These are phyloP conservation scores for Drosophila kanekoi DNA, from an alignment of 2,888 invertebrate species.

Conservation along the genomic window DNA sequence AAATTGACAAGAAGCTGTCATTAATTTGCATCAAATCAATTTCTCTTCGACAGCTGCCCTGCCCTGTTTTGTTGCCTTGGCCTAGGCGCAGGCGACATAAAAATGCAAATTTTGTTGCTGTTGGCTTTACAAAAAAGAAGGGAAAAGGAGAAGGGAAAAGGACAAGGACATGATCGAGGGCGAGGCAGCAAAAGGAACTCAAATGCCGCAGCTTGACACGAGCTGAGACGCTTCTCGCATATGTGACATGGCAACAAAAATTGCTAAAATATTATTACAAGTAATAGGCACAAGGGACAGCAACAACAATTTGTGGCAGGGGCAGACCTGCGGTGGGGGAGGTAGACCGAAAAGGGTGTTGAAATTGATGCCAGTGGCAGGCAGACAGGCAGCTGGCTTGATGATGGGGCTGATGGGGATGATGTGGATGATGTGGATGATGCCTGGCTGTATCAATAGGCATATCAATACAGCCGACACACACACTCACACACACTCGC, in stretches of 20 bases:
- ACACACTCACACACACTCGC: slow-evolving; percentile 9
- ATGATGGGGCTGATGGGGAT: slow-evolving; percentile 48
- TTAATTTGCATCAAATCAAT: slow-evolving; percentile 81
- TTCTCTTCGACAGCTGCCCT: slow-evolving; percentile 70
- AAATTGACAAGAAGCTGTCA: slow-evolving; percentile 78
- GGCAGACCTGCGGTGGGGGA: neutral
- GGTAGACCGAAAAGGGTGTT: slow-evolving; percentile 61
- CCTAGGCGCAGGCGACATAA: slow-evolving; percentile 59
- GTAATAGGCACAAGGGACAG: slow-evolving; percentile 67
- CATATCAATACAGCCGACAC: slow-evolving; percentile 67
- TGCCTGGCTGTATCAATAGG: slow-evolving; percentile 70
- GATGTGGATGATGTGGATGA: slow-evolving; percentile 43
- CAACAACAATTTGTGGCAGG: slow-evolving; percentile 44
- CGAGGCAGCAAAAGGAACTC: slow-evolving; percentile 10
- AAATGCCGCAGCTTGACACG: slow-evolving; percentile 39
- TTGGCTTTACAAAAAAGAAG: slow-evolving; percentile 44
- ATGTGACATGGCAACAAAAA: slow-evolving; percentile 77
- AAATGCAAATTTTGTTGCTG: slow-evolving; percentile 70
- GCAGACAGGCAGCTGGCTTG: slow-evolving; percentile 19
- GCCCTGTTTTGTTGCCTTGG: slow-evolving; percentile 11
- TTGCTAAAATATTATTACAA: slow-evolving; percentile 78
- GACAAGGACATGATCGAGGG: neutral
- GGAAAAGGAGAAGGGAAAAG: slow-evolving; percentile 25
- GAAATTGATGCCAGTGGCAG: slow-evolving; percentile 63
- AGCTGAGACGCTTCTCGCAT: slow-evolving; percentile 52